Conservation (phyloP, 2,888 invertebrate genomes). For the Prosapia bicincta region DNA sequence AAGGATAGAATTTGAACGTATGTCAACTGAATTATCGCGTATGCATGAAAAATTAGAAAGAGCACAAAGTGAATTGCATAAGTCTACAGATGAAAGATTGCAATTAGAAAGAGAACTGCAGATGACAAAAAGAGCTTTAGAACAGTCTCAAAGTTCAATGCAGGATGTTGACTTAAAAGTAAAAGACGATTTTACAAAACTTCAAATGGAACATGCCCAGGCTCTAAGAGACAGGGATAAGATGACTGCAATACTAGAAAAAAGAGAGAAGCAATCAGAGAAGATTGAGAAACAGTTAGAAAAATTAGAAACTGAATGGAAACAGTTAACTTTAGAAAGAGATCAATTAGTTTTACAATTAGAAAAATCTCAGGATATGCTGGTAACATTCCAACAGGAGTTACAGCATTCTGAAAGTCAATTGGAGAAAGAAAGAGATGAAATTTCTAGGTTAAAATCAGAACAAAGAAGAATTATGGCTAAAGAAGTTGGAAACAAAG, state of each 20-base stretch:
- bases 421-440: constrained; percentile 74
- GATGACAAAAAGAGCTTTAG: constrained; percentile 59
- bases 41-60: constrained; percentile 78
- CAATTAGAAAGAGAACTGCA: constrained; percentile 69
- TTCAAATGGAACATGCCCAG: constrained; percentile 70
- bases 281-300: constrained; percentile 82
- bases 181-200: constrained; percentile 66
- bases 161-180: constrained; percentile 63
- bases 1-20: constrained; percentile 79
- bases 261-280: constrained; percentile 47
- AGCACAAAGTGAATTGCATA: constrained; percentile 50
- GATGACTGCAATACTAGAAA: constrained; percentile 55
- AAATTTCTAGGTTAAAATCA: constrained; percentile 65
- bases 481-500: constrained; percentile 39
- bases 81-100: constrained; percentile 58
- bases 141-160: constrained; percentile 59
- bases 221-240: constrained; percentile 71
- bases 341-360: constrained; percentile 86
- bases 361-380: constrained; percentile 90
- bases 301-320: constrained; percentile 80
- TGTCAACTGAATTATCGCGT: constrained; percentile 75
- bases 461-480: constrained; percentile 51
- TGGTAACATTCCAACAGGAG: constrained; percentile 91
- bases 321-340: constrained; percentile 78
- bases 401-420: constrained; percentile 79